Evolutionary conservation across 2,797 vertebrate species (phyloP).

Genomic region (Siniperca scherzeri): DNA sequence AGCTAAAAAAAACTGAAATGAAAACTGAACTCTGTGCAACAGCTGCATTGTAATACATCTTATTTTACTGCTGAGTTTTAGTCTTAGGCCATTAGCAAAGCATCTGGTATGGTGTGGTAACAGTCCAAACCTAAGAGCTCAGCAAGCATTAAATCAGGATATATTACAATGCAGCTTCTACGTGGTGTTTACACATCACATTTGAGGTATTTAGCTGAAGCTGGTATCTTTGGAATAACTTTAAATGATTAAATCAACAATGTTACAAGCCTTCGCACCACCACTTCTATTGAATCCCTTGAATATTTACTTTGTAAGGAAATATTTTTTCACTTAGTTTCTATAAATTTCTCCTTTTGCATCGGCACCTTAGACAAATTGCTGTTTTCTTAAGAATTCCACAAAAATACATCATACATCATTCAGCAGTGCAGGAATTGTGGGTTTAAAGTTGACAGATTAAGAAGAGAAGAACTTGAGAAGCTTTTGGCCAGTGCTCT

Average conservation of each 20-base stretch:
- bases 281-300: not conserved
- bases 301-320: conserved; percentile 2
- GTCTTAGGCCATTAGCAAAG: conserved; percentile 64
- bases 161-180: conserved; percentile 39
- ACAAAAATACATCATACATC: conserved; percentile 15
- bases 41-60: conserved; percentile 57
- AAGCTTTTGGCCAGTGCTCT: conserved; percentile 29
- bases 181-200: conserved; percentile 22
- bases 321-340: conserved; percentile 11
- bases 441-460: conserved; percentile 32
- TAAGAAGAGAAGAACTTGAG: conserved; percentile 22
- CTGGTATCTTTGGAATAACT: conserved; percentile 17
- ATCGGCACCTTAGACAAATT: conserved; percentile 26
- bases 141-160: conserved; percentile 64
- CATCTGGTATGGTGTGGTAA: conserved; percentile 59
- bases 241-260: conserved; percentile 29
- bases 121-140: conserved; percentile 42
- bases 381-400: conserved; percentile 15
- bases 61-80: conserved; percentile 60
- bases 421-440: conserved; percentile 35
- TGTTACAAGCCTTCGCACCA: not conserved
- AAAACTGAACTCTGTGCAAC: conserved; percentile 35
- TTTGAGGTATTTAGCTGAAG: conserved; percentile 14
- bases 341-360: conserved; percentile 3
- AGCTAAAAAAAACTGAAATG: not conserved